Percentiles rank a stretch among this genome's conserved stretches.
phyloP scores from a whole-genome alignment of 2,797 vertebrate genomes.

The Mus spretus region DNA sequence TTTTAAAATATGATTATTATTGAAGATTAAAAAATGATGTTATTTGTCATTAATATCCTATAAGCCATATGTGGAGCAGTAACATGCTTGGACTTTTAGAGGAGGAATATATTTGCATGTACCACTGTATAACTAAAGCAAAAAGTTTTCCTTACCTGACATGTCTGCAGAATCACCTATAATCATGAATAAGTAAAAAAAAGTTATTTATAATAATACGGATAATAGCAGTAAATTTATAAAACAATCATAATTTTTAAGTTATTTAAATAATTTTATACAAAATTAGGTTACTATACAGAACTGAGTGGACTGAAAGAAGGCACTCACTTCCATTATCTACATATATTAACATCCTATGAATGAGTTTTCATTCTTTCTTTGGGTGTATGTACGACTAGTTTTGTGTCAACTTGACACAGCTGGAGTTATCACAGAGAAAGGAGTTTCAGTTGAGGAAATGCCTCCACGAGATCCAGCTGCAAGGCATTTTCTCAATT shows the following conservation, averaged over 20 bases:
- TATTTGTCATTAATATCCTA: conserved; percentile 57
- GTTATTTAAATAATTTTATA: conserved; percentile 65
- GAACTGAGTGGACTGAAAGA: not conserved
- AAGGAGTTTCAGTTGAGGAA: no score
- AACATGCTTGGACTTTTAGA: not conserved
- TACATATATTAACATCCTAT: conserved; percentile 12
- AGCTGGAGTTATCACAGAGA: no score
- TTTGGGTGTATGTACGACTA: not conserved
- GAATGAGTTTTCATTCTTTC: not conserved
- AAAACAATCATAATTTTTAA: conserved; percentile 78
- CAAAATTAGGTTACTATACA: conserved; percentile 44
- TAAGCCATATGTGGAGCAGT: not conserved
- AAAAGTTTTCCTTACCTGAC: conserved; percentile 94
- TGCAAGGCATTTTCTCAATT: no score
- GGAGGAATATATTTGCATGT: not conserved
- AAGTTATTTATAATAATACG: conserved; percentile 84
- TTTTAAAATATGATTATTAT: not conserved
- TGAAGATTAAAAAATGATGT: conserved; percentile 68
- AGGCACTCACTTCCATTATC: conserved; percentile 17
- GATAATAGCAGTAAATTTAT: conserved; percentile 79
- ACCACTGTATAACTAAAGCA: conserved; percentile 81
- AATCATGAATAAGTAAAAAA: conserved; percentile 89
- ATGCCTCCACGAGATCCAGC: no score
- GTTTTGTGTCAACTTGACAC: no score
- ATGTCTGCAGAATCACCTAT: conserved; percentile 98